Conservation (phyloP, 2,888 invertebrate species). For the Diaprepes abbreviatus region DNA sequence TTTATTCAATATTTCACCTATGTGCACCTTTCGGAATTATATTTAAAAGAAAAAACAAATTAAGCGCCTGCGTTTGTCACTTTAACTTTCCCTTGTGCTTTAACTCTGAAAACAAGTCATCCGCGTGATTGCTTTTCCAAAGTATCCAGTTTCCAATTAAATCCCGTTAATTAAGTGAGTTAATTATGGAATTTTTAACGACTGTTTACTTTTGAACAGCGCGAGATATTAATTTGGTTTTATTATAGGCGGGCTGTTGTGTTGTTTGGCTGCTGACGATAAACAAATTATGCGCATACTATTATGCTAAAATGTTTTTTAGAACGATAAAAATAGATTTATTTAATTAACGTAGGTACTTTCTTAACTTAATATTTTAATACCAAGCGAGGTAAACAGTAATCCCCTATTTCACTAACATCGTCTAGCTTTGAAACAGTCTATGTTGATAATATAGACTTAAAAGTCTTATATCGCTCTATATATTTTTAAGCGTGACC, state of each 20-base stretch:
- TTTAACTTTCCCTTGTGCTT: constrained; percentile 8
- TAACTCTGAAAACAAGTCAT: constrained; percentile 26
- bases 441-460: too few relatives aligned
- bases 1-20: too few relatives aligned
- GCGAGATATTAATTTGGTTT: constrained; percentile 27
- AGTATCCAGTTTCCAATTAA: constrained; percentile 51
- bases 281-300: background rate
- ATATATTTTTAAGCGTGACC: too few relatives aligned
- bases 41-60: background rate
- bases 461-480: too few relatives aligned
- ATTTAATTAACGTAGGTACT: too few relatives aligned
- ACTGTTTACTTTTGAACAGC: constrained; percentile 37
- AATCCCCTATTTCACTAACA: too few relatives aligned
- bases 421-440: too few relatives aligned
- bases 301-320: too few relatives aligned
- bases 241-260: background rate
- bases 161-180: constrained; percentile 46
- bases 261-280: background rate
- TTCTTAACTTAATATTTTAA: too few relatives aligned
- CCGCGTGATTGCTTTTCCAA: constrained; percentile 42
- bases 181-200: constrained; percentile 46
- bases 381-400: too few relatives aligned
- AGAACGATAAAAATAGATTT: too few relatives aligned
- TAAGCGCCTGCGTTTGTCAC: constrained; percentile 19
- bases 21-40: too few relatives aligned